These are phyloP conservation scores for Boleophthalmus pectinirostris DNA, from an alignment of 2,113 vertebrate genomes.

Conservation along the genomic window DNA sequence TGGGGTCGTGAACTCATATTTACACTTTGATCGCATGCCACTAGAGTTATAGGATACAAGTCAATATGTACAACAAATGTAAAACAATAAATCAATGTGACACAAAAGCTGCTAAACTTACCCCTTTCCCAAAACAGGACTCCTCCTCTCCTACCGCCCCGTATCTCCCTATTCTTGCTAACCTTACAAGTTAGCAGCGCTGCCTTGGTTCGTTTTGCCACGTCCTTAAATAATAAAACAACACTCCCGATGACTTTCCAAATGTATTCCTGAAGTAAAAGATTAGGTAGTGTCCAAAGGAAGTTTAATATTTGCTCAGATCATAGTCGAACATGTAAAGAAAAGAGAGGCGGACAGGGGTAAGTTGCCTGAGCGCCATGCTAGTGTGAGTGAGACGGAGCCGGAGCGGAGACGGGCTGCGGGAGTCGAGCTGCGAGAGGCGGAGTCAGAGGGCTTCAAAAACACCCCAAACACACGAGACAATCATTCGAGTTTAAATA, in stretches of 20 bases:
- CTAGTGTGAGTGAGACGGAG: slow-evolving; percentile 46
- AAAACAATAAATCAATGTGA: not conserved
- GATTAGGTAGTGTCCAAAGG: fast-evolving
- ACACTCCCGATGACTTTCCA: not conserved
- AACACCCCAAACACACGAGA: not conserved
- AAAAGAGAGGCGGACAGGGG: slow-evolving; percentile 26
- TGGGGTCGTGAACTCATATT: slow-evolving; percentile 1
- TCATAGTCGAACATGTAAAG: slow-evolving; percentile 27
- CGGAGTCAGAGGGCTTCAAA: slow-evolving; percentile 42
- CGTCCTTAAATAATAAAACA: slow-evolving; percentile 16
- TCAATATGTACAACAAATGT: not conserved
- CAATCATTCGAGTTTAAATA: not conserved
- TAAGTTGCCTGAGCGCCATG: slow-evolving; percentile 67
- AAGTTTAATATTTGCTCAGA: not conserved
- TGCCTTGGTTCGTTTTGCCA: slow-evolving; percentile 15
- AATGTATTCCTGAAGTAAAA: too few relatives aligned
- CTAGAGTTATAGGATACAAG: not conserved
- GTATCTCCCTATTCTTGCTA: slow-evolving; percentile 62
- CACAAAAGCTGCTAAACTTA: slow-evolving; percentile 27
- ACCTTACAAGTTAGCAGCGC: slow-evolving; percentile 55
- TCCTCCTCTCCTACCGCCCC: slow-evolving; percentile 55
- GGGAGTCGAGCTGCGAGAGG: slow-evolving; percentile 41
- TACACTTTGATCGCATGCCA: not conserved
- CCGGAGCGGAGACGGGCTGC: slow-evolving; percentile 39
- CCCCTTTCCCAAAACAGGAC: slow-evolving; percentile 60